These are phyloP conservation scores for Syngnathus rostellatus DNA, from an alignment of 2,797 vertebrate genomes.

Conservation along the genomic window DNA sequence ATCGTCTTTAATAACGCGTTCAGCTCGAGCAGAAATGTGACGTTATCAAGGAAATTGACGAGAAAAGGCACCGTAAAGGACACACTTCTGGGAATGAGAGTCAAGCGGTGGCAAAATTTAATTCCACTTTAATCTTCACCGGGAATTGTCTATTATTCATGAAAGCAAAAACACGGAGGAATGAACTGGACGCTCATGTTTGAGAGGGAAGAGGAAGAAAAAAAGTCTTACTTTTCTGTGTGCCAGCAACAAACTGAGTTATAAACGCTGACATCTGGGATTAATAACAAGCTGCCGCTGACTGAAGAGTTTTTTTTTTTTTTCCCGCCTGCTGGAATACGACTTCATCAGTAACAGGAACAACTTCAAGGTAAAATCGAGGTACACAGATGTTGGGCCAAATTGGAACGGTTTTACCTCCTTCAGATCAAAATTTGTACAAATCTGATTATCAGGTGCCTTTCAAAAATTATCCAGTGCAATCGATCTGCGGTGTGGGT, in stretches of 20 bases:
- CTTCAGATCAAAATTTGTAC: not conserved
- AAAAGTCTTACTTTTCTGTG: not conserved
- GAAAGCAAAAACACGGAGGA: constrained; percentile 19
- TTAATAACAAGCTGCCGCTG: constrained; percentile 24
- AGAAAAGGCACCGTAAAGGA: constrained; percentile 8
- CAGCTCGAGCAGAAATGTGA: constrained; percentile 8
- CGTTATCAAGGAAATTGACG: constrained; percentile 8
- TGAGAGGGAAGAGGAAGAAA: not conserved
- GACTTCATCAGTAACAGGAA: constrained; percentile 21
- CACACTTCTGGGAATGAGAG: constrained; percentile 43
- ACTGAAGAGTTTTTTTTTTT: constrained; percentile 16
- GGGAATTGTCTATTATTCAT: constrained; percentile 33
- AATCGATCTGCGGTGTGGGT: not conserved
- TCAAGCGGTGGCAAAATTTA: constrained; percentile 14
- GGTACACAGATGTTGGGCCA: not conserved
- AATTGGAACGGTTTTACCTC: not conserved
- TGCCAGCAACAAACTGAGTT: not conserved
- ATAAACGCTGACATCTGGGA: constrained; percentile 42
- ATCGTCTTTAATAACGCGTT: constrained; percentile 4
- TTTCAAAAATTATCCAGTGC: not conserved
- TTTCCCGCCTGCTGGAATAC: constrained; percentile 19
- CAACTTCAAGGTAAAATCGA: constrained; percentile 2
- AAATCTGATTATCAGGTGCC: not conserved
- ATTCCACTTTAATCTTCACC: constrained; percentile 13
- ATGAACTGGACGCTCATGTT: constrained; percentile 6